Conservation (phyloP, 2,888 invertebrate species). For the Caenorhabditis virilis region DNA sequence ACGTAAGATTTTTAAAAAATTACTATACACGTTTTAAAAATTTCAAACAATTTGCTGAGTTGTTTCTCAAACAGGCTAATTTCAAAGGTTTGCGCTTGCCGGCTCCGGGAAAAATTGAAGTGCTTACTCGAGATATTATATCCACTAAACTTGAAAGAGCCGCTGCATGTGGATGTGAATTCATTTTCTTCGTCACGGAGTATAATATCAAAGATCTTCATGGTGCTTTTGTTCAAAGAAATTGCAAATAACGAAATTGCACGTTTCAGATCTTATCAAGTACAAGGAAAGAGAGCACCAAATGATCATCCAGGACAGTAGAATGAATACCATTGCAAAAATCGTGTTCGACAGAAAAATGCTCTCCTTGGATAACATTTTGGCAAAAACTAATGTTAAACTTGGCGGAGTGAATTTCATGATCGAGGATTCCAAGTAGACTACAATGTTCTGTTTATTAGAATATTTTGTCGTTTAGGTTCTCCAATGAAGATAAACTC, state of each 20-base stretch:
- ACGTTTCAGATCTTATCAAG: no score
- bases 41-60: no score
- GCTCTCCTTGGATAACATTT: no score
- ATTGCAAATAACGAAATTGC: not conserved
- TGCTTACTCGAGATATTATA: slow-evolving; percentile 4
- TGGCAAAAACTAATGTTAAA: slow-evolving; percentile 57
- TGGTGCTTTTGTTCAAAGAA: slow-evolving; percentile 10
- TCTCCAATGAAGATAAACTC: slow-evolving; percentile 24
- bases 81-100: slow-evolving; percentile 7
- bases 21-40: no score
- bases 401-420: slow-evolving; percentile 57
- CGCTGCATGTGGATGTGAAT: slow-evolving; percentile 13
- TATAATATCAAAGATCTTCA: slow-evolving; percentile 22
- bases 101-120: slow-evolving; percentile 5
- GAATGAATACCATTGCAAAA: no score
- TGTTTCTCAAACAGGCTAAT: not conserved
- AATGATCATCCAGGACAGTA: no score
- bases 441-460: no score
- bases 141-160: slow-evolving; percentile 6
- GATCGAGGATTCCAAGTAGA: slow-evolving; percentile 16
- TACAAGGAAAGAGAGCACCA: no score
- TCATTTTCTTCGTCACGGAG: slow-evolving; percentile 25
- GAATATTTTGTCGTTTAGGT: no score
- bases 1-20: no score
- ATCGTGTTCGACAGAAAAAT: no score